Evolutionary conservation across 2,888 invertebrate species (phyloP), one percentile per base, ranked within the genome.

Genomic region (Arctia plantaginis): DNA sequence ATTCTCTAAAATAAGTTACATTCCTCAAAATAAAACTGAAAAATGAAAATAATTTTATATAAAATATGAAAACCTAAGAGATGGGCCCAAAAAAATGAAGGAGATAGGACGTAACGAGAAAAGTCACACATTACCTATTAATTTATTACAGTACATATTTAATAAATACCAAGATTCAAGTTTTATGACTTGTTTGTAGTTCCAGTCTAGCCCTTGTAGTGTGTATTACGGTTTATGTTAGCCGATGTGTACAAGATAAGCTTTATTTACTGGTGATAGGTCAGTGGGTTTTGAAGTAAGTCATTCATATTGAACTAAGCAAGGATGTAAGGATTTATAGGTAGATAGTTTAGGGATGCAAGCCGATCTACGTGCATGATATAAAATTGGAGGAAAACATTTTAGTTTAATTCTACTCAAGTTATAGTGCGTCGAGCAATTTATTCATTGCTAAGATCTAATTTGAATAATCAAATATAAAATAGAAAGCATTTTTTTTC

Each of bases 221-320:
- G 44, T 41, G 41, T 41, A 64, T 20, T 4, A 27, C 10, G 27
- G 41, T 44, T 70, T 62, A 69, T 59, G 55, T 35, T 55, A 71
- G 35, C 69, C 76, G 77, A 79, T 79, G 69, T 72, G 65, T 59
- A 47, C 44, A 71, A 73, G 73, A 80, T 81, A 83, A 76, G 77
- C 77, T 83, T 80, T 81, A 77, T 80, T 84, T 75, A 78, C 74
- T 67, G 73, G 77, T 47, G n/a, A 30, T 65, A 76, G 82, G 79
- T 79, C 80, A 76, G 64, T 74, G 76, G 79, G 75, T 76, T 75
- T 75, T 35, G 39, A n/a, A 66, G 33, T 30, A 67, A 44, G 51
- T 71, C 13, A 47, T 51, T 66, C 51, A 33, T 69, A 20, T 66
- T 64, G 67, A 39, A 80, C 10, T 55, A 35, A 69, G 23, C 55